These are phyloP conservation scores for Rambutsinella grinnellia DNA, from an alignment of 2,888 invertebrate species.

Conservation along the genomic window DNA sequence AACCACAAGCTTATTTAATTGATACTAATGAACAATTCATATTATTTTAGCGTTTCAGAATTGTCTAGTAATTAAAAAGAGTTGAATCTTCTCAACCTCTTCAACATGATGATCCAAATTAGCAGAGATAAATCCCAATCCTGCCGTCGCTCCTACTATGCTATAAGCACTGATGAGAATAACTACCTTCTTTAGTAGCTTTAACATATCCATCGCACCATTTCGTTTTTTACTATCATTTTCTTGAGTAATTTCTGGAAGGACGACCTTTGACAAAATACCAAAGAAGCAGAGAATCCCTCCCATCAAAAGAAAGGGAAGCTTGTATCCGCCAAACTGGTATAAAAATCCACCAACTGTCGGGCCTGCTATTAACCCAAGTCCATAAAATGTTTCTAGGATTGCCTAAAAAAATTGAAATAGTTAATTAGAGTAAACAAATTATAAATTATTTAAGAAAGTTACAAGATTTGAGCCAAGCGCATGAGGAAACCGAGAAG, in stretches of 20 bases:
- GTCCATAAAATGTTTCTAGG: slow-evolving; percentile 69
- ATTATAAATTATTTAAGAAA: not conserved
- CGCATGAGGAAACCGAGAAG: slow-evolving; percentile 88
- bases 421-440: too few relatives aligned
- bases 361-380: slow-evolving; percentile 69
- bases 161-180: slow-evolving; percentile 64
- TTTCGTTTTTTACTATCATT: slow-evolving; percentile 67
- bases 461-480: slow-evolving; percentile 80
- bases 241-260: slow-evolving; percentile 80
- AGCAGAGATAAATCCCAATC: slow-evolving; percentile 71
- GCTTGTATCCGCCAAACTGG: slow-evolving; percentile 81
- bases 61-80: too few relatives aligned
- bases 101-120: slow-evolving; percentile 70
- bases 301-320: slow-evolving; percentile 86
- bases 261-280: slow-evolving; percentile 79
- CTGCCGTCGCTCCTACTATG: slow-evolving; percentile 64
- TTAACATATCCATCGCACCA: slow-evolving; percentile 47
- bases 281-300: slow-evolving; percentile 81
- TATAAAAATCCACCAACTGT: slow-evolving; percentile 67
- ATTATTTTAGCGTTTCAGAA: too few relatives aligned
- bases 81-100: too few relatives aligned
- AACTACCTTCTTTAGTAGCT: slow-evolving; percentile 59
- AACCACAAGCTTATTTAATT: slow-evolving; percentile 78
- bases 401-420: too few relatives aligned
- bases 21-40: too few relatives aligned